Percentiles rank a stretch among this genome's conserved stretches.
Evolutionary conservation across 2,113 vertebrate species (phyloP).

Genomic region (Papio anubis): DNA sequence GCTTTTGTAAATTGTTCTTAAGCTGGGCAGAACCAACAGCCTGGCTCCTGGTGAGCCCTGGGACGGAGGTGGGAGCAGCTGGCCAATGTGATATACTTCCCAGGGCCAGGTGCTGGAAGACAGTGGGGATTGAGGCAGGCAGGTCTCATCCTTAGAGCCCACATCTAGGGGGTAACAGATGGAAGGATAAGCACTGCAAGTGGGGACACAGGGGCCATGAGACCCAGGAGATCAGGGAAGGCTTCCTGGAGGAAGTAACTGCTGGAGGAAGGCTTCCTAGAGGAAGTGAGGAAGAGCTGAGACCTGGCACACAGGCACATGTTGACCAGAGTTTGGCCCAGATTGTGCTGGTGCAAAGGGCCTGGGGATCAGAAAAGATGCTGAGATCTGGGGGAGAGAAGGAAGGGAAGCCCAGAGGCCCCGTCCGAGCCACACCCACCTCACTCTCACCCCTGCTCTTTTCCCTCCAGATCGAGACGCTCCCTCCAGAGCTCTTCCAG

Average conservation of each 20-base stretch:
- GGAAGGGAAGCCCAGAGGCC: not conserved
- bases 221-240: not conserved
- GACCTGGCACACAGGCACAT: too few species aligned
- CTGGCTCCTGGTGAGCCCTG: not conserved
- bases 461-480: constrained; percentile 90
- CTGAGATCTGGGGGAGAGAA: too few species aligned
- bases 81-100: not conserved
- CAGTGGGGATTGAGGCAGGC: not conserved
- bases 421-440: rapidly evolving
- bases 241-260: not conserved
- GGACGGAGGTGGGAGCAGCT: not conserved
- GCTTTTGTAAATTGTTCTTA: not conserved
- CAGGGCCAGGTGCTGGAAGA: not conserved
- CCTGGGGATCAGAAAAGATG: not conserved
- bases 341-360: not conserved
- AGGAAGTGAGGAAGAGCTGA: not conserved
- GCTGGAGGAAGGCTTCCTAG: not conserved
- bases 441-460: constrained; percentile 29
- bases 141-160: not conserved
- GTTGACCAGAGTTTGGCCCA: not conserved
- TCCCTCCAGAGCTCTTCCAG: constrained; percentile 97
- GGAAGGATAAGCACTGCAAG: not conserved
- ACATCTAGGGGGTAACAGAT: rapidly evolving
- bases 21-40: not conserved
- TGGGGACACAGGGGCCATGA: rapidly evolving